Conservation (phyloP, 2,888 invertebrate genomes). For the Lasioglossum marginatum region DNA sequence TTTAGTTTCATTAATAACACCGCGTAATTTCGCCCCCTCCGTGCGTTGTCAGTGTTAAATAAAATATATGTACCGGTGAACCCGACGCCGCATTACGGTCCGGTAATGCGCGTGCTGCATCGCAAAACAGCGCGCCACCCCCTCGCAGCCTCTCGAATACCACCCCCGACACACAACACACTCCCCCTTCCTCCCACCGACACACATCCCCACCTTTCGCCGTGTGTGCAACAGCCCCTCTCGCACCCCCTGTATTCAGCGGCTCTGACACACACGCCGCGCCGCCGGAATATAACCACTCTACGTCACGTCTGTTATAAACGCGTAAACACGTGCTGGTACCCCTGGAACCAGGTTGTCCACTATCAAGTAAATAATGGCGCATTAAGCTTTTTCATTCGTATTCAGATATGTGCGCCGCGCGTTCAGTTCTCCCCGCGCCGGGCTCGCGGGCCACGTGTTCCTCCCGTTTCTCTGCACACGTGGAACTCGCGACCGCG, state of each 20-base stretch:
- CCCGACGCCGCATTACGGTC: conserved; percentile 79
- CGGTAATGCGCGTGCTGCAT: conserved; percentile 80
- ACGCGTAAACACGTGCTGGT: conserved; percentile 83
- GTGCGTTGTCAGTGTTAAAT: conserved; percentile 80
- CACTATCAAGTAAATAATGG: conserved; percentile 84
- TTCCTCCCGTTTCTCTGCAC: conserved; percentile 8
- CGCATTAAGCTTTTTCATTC: conserved; percentile 84
- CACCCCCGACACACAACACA: background rate
- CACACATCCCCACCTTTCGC: background rate
- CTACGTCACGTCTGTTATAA: conserved; percentile 83
- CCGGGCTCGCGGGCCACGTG: conserved; percentile 38
- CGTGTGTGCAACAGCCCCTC: background rate
- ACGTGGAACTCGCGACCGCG: conserved; percentile 50
- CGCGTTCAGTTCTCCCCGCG: conserved; percentile 43
- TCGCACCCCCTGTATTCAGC: background rate
- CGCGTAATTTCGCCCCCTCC: conserved; percentile 78
- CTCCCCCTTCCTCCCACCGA: background rate
- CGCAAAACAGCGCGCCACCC: conserved; percentile 75
- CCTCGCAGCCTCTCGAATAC: conserved; percentile 26
- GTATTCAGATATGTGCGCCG: conserved; percentile 66
- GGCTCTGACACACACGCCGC: conserved; percentile 59
- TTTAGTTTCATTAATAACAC: conserved; percentile 84
- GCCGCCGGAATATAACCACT: conserved; percentile 73
- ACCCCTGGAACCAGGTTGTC: conserved; percentile 80
- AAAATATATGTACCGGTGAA: conserved; percentile 81